phyloP scores from a whole-genome alignment of 2,888 invertebrate species.

The Liposcelis brunnea region DNA sequence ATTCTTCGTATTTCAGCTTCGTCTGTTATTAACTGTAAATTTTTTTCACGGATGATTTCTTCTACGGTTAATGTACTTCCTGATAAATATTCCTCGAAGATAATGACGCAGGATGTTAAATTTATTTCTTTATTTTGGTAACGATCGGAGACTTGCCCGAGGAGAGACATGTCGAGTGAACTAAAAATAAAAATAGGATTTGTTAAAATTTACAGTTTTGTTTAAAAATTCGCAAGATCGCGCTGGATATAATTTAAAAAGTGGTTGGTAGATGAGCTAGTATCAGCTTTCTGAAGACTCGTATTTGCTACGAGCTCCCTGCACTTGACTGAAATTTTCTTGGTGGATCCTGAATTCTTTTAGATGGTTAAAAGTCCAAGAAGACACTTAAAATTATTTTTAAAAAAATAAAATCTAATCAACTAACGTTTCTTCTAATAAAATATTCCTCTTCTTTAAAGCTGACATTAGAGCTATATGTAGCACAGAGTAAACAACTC shows the following conservation, averaged over 20 bases:
- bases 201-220: constrained; percentile 7
- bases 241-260: no score
- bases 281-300: no score
- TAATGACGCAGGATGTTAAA: constrained; percentile 21
- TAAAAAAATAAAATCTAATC: constrained; percentile 8
- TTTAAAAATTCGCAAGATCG: no score
- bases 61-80: not conserved
- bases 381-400: no score
- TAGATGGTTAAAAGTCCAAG: no score
- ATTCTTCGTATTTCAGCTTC: constrained; percentile 36
- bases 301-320: no score
- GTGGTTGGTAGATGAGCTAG: no score
- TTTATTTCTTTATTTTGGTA: constrained; percentile 42
- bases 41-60: constrained; percentile 40
- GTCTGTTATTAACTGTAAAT: constrained; percentile 47
- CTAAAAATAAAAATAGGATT: constrained; percentile 23
- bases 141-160: constrained; percentile 45
- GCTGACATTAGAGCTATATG: no score
- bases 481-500: no score
- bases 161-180: constrained; percentile 30
- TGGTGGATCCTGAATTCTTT: no score
- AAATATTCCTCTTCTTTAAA: not conserved
- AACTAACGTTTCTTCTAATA: not conserved
- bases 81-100: constrained; percentile 9
- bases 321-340: no score